Conservation (phyloP, 2,797 vertebrate genomes). For the Spea hammondii region DNA sequence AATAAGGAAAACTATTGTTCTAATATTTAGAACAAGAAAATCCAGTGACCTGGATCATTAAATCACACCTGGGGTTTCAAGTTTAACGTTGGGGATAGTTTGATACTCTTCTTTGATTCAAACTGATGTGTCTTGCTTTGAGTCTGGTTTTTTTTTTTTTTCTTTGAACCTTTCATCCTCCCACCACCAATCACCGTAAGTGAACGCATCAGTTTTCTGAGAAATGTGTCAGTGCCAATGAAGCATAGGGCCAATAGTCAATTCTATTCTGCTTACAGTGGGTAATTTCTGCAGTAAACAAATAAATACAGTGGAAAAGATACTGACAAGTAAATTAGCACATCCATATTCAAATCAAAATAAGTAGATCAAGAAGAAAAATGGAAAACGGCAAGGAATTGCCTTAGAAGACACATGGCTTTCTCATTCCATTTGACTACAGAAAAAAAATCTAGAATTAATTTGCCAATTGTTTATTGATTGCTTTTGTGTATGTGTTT, state of each 20-base stretch:
- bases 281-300: conserved; percentile 36
- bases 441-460: not conserved
- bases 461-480: not conserved
- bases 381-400: conserved; percentile 1
- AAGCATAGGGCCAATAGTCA: conserved; percentile 39
- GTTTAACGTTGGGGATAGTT: too few relatives aligned
- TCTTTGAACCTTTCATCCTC: conserved; percentile 9
- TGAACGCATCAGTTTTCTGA: conserved; percentile 44
- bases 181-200: conserved; percentile 38
- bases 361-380: conserved; percentile 19
- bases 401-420: not conserved
- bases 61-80: not conserved
- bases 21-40: conserved; percentile 6
- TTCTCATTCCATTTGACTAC: conserved; percentile 1
- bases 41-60: conserved; percentile 16
- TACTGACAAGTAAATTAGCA: conserved; percentile 32
- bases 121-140: too few relatives aligned
- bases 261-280: conserved; percentile 18
- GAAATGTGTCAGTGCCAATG: conserved; percentile 39
- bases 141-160: not conserved
- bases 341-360: conserved; percentile 24
- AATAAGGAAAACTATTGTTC: too few relatives aligned
- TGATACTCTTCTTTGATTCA: too few relatives aligned
- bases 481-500: not conserved
- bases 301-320: conserved; percentile 28